Conservation (phyloP, 2,797 vertebrate genomes). For the Passerculus sandwichensis region DNA sequence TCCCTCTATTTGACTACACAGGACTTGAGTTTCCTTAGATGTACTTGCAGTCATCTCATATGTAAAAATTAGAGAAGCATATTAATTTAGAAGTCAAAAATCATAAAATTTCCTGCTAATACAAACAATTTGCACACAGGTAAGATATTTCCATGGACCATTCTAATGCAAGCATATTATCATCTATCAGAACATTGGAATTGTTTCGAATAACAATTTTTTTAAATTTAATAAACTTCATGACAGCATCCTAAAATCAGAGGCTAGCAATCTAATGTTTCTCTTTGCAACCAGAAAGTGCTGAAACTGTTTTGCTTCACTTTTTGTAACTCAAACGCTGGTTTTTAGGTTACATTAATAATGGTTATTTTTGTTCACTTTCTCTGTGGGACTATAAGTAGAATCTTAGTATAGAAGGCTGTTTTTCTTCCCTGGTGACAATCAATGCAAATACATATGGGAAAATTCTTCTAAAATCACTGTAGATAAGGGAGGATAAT, state of each 20-base stretch:
- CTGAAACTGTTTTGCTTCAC: neutral
- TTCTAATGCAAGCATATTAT: neutral
- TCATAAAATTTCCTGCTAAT: neutral
- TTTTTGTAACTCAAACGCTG: neutral
- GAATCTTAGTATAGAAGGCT: neutral
- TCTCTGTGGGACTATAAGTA: neutral
- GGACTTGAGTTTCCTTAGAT: neutral
- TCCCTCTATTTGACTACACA: neutral
- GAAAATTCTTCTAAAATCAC: neutral
- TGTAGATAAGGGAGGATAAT: neutral
- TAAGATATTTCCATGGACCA: neutral
- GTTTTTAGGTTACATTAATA: neutral
- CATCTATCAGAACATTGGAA: neutral
- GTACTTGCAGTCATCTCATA: neutral
- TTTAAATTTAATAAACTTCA: neutral
- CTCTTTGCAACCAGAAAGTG: neutral
- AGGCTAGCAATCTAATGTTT: neutral
- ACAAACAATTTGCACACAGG: neutral
- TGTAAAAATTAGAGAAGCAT: neutral
- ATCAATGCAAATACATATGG: neutral
- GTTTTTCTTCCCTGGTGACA: neutral
- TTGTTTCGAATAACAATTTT: neutral
- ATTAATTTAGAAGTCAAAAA: neutral
- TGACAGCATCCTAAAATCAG: neutral
- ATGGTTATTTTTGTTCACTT: neutral